Percentiles rank a stretch among this genome's conserved stretches.
Conservation (phyloP, 2,888 invertebrate genomes). For the Chironomus riparius region DNA sequence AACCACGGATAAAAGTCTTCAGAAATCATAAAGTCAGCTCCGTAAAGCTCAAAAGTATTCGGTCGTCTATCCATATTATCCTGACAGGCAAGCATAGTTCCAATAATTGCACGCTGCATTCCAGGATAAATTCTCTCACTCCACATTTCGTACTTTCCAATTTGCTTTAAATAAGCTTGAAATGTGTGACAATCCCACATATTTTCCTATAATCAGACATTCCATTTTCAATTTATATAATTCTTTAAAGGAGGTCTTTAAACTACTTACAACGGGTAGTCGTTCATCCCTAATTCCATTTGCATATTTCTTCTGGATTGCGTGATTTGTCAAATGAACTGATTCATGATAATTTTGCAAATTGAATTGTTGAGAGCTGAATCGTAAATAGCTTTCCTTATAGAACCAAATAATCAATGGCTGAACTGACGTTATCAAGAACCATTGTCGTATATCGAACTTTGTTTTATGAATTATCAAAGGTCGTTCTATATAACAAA, state of each 20-base stretch:
- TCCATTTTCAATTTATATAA: background rate
- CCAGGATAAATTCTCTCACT: constrained; percentile 79
- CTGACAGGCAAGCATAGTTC: constrained; percentile 79
- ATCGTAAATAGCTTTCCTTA: constrained; percentile 83
- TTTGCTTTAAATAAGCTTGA: constrained; percentile 53
- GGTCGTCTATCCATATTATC: constrained; percentile 67
- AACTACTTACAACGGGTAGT: constrained; percentile 48
- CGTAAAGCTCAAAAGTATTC: constrained; percentile 87
- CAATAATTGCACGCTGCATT: constrained; percentile 65
- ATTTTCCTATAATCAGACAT: constrained; percentile 50
- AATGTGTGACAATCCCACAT: constrained; percentile 92
- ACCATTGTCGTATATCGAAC: constrained; percentile 95
- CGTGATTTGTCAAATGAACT: constrained; percentile 87
- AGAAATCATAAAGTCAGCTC: constrained; percentile 90
- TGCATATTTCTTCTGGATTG: constrained; percentile 81
- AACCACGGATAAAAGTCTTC: constrained; percentile 84
- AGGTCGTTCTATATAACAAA: constrained; percentile 71
- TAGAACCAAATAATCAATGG: constrained; percentile 90
- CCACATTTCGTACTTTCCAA: constrained; percentile 72
- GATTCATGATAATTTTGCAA: constrained; percentile 84
- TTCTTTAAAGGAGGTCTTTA: no score
- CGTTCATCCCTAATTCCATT: constrained; percentile 63
- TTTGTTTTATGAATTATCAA: constrained; percentile 82
- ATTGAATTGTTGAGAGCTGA: constrained; percentile 83
- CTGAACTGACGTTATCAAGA: constrained; percentile 81